Evolutionary conservation across 2,113 vertebrate genomes (phyloP).

Genomic region (Sander vitreus): DNA sequence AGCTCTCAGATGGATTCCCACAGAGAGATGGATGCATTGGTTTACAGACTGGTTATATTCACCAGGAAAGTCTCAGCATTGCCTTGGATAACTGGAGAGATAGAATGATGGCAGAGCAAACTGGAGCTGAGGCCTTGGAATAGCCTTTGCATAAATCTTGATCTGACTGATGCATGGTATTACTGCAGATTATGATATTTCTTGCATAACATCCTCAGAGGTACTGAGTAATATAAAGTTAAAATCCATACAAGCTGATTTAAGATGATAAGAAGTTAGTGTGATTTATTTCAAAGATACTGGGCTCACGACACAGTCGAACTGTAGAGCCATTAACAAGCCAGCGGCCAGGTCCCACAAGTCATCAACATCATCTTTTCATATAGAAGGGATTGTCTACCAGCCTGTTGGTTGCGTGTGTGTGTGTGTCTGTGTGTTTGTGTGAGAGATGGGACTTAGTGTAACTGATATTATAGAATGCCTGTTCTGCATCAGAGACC

Average conservation of each 20-base stretch:
- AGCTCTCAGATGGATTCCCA: slow-evolving; percentile 54
- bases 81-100: slow-evolving; percentile 7
- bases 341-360: slow-evolving; percentile 32
- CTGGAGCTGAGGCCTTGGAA: slow-evolving; percentile 10
- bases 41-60: slow-evolving; percentile 60
- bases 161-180: slow-evolving; percentile 48
- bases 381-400: slow-evolving; percentile 32
- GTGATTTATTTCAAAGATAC: slow-evolving; percentile 59
- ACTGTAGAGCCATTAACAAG: slow-evolving; percentile 53
- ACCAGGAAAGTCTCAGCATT: slow-evolving; percentile 20
- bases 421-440: slow-evolving; percentile 30
- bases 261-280: slow-evolving; percentile 50
- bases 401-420: not conserved
- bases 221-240: slow-evolving; percentile 65
- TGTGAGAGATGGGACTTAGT: slow-evolving; percentile 34
- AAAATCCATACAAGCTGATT: slow-evolving; percentile 64
- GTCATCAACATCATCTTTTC: slow-evolving; percentile 52
- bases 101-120: slow-evolving; percentile 17
- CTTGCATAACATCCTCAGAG: slow-evolving; percentile 65
- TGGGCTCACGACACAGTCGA: slow-evolving; percentile 1
- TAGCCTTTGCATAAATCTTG: slow-evolving; percentile 35
- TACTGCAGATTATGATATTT: slow-evolving; percentile 63
- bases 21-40: slow-evolving; percentile 64
- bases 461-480: slow-evolving; percentile 53
- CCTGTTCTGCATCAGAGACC: slow-evolving; percentile 35